Conservation (phyloP, 2,888 invertebrate genomes). For the Notocelia uddmanniana region DNA sequence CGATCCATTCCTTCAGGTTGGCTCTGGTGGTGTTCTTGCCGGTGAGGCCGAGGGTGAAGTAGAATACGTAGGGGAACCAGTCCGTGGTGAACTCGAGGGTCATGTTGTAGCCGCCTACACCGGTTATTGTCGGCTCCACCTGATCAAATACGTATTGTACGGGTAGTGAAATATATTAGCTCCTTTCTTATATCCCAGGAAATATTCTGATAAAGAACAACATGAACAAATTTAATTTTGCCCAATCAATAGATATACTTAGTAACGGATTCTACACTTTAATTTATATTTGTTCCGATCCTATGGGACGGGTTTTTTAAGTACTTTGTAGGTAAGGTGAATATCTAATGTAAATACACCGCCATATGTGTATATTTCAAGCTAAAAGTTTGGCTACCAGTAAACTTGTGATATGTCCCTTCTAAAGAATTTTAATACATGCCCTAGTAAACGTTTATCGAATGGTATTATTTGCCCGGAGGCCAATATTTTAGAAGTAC, state of each 20-base stretch:
- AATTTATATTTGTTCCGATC: too few relatives aligned
- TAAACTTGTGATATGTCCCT: too few relatives aligned
- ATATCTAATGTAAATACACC: too few relatives aligned
- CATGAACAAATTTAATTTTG: too few relatives aligned
- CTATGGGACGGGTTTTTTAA: too few relatives aligned
- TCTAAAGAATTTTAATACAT: not conserved
- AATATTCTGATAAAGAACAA: not conserved
- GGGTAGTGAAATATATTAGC: not conserved
- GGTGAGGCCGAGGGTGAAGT: conserved; percentile 65
- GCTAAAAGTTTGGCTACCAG: too few relatives aligned
- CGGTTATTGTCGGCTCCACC: conserved; percentile 58
- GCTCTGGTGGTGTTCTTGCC: conserved; percentile 63
- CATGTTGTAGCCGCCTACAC: conserved; percentile 74
- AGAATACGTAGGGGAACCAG: conserved; percentile 69
- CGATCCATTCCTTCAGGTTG: conserved; percentile 58
- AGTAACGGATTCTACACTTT: too few relatives aligned
- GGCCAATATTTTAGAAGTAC: not conserved
- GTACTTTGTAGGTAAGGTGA: too few relatives aligned
- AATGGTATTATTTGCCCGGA: not conserved
- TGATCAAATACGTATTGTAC: not conserved
- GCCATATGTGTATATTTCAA: too few relatives aligned
- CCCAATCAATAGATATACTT: too few relatives aligned
- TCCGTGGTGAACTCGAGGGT: conserved; percentile 61
- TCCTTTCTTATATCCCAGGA: not conserved
- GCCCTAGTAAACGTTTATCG: not conserved